These are phyloP conservation scores for Xanthia togata DNA, from an alignment of 2,888 invertebrate species.

Conservation along the genomic window DNA sequence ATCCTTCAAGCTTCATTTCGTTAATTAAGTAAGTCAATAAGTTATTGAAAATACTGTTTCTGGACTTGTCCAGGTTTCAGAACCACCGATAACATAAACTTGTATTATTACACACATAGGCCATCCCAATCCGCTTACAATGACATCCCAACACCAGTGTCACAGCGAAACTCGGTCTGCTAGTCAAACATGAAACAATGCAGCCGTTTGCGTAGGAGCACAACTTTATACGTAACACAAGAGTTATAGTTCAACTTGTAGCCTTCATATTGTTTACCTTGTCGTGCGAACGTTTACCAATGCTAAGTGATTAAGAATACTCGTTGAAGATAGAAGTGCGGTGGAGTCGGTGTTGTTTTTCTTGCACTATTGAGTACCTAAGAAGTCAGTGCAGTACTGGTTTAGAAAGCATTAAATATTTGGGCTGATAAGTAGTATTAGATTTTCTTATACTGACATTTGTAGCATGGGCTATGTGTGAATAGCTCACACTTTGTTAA, in stretches of 20 bases:
- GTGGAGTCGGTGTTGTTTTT: conserved; percentile 71
- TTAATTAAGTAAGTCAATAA: not conserved
- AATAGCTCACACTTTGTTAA: not conserved
- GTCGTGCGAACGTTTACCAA: conserved; percentile 87
- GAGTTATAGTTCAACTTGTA: conserved; percentile 89
- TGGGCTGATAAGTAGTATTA: no score
- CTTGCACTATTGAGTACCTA: not conserved
- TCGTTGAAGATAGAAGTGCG: conserved; percentile 70
- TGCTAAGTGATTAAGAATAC: conserved; percentile 90
- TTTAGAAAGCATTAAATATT: not conserved
- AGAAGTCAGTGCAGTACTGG: not conserved
- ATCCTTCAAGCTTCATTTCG: not conserved
- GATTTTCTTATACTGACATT: not conserved
- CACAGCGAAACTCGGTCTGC: conserved; percentile 64
- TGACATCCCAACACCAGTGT: conserved; percentile 53
- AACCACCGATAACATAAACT: conserved; percentile 22
- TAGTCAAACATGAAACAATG: conserved; percentile 84
- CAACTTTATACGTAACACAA: conserved; percentile 77
- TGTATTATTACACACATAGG: conserved; percentile 18
- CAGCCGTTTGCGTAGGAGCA: conserved; percentile 76
- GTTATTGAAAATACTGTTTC: no score
- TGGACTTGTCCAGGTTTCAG: no score
- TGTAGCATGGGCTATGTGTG: not conserved
- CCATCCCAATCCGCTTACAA: conserved; percentile 44
- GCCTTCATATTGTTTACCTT: conserved; percentile 90